These are phyloP conservation scores for Creontiades dilutus DNA, from an alignment of 2,888 invertebrate genomes.

Conservation along the genomic window DNA sequence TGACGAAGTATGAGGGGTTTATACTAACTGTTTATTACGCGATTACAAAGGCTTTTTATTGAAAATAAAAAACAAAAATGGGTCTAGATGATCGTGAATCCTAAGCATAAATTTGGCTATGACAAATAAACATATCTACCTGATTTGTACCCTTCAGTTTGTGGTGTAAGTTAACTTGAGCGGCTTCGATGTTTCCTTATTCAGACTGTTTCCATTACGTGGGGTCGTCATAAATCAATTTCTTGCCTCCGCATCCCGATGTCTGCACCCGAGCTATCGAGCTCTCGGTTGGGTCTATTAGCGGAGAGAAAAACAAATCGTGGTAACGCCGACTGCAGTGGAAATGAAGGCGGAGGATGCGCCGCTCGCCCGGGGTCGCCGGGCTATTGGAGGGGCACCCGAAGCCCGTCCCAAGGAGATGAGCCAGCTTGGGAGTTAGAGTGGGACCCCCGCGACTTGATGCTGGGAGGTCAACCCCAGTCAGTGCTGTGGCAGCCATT, in stretches of 20 bases:
- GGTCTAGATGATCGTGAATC: too few relatives aligned
- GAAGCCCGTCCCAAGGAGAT: conserved; percentile 50
- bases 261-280: neutral
- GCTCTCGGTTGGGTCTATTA: neutral
- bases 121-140: too few relatives aligned
- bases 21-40: too few relatives aligned
- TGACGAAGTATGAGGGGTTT: too few relatives aligned
- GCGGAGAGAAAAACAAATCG: conserved; percentile 10
- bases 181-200: too few relatives aligned
- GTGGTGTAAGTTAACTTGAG: too few relatives aligned
- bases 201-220: too few relatives aligned
- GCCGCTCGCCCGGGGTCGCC: neutral
- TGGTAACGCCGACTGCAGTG: neutral
- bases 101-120: too few relatives aligned
- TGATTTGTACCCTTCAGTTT: too few relatives aligned
- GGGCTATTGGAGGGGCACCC: neutral
- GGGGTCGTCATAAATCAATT: neutral
- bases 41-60: too few relatives aligned
- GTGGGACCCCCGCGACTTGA: conserved; percentile 58
- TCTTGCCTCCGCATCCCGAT: neutral
- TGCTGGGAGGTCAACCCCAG: conserved; percentile 67
- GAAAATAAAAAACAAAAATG: too few relatives aligned
- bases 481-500: conserved; percentile 67
- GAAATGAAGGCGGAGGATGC: conserved; percentile 47
- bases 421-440: conserved; percentile 1